Base-by-base conservation (phyloP, 2,888 invertebrate species). In the Branchipolynoe longqiensis region DNA sequence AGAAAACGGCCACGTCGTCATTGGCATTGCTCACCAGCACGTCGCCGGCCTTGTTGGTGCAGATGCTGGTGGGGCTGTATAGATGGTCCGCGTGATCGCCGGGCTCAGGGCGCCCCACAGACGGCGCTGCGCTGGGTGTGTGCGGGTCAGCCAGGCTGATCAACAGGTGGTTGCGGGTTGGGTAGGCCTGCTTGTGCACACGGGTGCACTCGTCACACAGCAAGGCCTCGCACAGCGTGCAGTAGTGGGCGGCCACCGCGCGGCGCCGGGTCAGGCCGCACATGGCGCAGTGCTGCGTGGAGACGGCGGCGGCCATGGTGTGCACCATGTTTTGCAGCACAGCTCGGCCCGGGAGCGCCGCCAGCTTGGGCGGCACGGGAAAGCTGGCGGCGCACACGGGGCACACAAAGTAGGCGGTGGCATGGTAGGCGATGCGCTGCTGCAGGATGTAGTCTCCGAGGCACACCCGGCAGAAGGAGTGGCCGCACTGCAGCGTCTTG, bases 401-500 rank as follows among this genome's bases (percentile, higher is more conserved):
- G 83, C 92, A 92, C 0, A 91, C 91, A 69, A 88, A 91, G 4
- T 40, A 41, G 2, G 78, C 48, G 14, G 78, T 41, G 41, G n/a
- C 31, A 14, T 84, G 25, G 12, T 54, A n/a, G 36, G 28, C 54
- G 1, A 56, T 38, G 22, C 40, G 14, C 38, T 90, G 85, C 56
- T 89, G 88, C 0, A 81, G 84, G 4, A 92, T 88, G 74, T 90
- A 92, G 48, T 91, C 91, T 6, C 87, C 86, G 0, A 93, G 86
- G 87, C 93, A 93, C 1, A 86, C 89, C 82, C 91, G 89, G 85
- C 92, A 92, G 74, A 91, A 93, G 2, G 91, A 91, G 84, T 93
- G 93, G 0, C 91, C 84, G 82, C 93, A 93, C 0, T 92, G 91
- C 48, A 93, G 84, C 1, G 92, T 91, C 87, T 92, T 92, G 2